Conservation (phyloP, 2,888 invertebrate species). For the Epicampocera succincta region DNA sequence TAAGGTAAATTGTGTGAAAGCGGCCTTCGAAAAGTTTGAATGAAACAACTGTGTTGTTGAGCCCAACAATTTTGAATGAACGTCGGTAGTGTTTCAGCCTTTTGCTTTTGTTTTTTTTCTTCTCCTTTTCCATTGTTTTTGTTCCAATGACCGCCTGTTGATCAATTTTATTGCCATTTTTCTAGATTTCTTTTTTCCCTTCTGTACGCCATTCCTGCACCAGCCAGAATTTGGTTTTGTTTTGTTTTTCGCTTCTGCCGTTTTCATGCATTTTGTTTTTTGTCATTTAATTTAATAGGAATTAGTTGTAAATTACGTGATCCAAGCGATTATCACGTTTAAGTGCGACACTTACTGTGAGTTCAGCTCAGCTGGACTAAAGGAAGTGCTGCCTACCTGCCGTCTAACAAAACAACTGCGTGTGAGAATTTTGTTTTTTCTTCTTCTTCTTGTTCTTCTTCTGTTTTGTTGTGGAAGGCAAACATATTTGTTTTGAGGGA, state of each 20-base stretch:
- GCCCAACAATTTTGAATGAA: conserved; percentile 27
- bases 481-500: conserved; percentile 23
- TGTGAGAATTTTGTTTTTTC: neutral
- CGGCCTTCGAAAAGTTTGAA: conserved; percentile 12
- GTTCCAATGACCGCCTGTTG: conserved; percentile 59
- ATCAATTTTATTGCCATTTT: conserved; percentile 53
- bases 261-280: neutral
- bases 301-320: conserved; percentile 72
- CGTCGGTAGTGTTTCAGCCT: neutral
- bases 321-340: conserved; percentile 72
- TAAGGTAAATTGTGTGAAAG: conserved; percentile 44
- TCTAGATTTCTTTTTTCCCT: conserved; percentile 6
- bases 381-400: conserved; percentile 39
- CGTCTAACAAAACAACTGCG: neutral
- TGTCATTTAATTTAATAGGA: conserved; percentile 64
- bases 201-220: conserved; percentile 47
- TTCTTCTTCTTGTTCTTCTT: neutral
- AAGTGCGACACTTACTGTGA: conserved; percentile 65
- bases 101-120: conserved; percentile 5
- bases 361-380: conserved; percentile 62
- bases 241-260: conserved; percentile 16
- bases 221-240: conserved; percentile 38
- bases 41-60: conserved; percentile 15
- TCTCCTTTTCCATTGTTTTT: neutral
- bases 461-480: neutral